phyloP scores from a whole-genome alignment of 2,888 invertebrate species.

The Mamestra brassicae region DNA sequence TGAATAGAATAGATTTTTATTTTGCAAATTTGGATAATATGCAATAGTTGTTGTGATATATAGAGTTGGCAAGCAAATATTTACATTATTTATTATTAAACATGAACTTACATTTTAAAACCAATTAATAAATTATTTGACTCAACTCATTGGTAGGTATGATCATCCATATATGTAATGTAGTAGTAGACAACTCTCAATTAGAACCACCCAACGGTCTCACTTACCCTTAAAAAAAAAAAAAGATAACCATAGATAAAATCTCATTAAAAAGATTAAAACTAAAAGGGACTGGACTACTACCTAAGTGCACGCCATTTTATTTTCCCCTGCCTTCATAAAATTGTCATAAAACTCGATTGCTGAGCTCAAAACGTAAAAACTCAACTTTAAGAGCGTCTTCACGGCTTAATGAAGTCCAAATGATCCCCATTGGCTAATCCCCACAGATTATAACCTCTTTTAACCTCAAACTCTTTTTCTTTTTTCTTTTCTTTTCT shows the following conservation, averaged over 20 bases:
- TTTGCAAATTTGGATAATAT: too few relatives aligned
- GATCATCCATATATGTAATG: too few relatives aligned
- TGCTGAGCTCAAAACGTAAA: slow-evolving; percentile 53
- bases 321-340: slow-evolving; percentile 47
- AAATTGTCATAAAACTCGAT: slow-evolving; percentile 61
- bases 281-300: slow-evolving; percentile 45
- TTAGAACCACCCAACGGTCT: background rate
- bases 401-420: slow-evolving; percentile 54
- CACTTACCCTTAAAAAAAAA: slow-evolving; percentile 4
- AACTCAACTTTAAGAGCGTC: slow-evolving; percentile 41
- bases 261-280: slow-evolving; percentile 32
- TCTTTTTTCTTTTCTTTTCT: slow-evolving; percentile 18
- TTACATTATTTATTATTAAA: too few relatives aligned
- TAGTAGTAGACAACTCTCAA: background rate
- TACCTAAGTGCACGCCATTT: slow-evolving; percentile 50
- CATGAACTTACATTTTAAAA: too few relatives aligned
- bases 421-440: slow-evolving; percentile 57
- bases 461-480: slow-evolving; percentile 52
- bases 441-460: slow-evolving; percentile 57
- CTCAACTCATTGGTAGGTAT: too few relatives aligned
- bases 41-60: too few relatives aligned
- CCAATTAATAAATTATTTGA: too few relatives aligned
- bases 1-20: too few relatives aligned
- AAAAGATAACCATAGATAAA: slow-evolving; percentile 28
- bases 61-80: too few relatives aligned